Evolutionary conservation across 2,113 vertebrate species (phyloP).

Genomic region (Turnix velox): DNA sequence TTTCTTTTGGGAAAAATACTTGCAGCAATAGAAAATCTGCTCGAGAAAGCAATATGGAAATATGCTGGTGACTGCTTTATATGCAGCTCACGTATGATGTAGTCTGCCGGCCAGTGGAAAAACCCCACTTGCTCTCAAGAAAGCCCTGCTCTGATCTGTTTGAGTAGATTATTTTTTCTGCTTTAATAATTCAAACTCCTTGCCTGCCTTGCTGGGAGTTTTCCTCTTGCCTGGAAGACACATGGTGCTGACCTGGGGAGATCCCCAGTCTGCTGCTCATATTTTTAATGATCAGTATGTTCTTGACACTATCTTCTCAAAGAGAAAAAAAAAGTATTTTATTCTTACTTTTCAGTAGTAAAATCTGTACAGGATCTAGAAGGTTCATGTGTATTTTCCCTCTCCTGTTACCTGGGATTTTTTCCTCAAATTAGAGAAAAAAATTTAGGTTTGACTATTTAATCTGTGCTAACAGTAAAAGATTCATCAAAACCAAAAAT

Average conservation of each 20-base stretch:
- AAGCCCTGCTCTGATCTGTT: constrained; percentile 8
- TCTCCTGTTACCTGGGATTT: neutral
- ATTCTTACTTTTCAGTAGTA: neutral
- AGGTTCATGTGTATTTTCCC: neutral
- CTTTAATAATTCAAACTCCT: constrained; percentile 33
- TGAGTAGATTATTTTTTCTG: constrained; percentile 18
- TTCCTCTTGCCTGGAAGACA: constrained; percentile 14
- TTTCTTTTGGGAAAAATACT: neutral
- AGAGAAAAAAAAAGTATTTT: neutral
- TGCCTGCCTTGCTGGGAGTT: constrained; percentile 28
- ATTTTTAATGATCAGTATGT: neutral
- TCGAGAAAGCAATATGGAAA: constrained; percentile 46
- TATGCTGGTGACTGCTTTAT: neutral
- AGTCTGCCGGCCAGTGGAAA: constrained; percentile 36
- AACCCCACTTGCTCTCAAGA: neutral
- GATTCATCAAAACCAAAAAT: neutral
- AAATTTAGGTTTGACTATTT: neutral
- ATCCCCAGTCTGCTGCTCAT: neutral
- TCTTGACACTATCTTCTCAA: neutral
- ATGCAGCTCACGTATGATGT: neutral
- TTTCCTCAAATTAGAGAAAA: neutral
- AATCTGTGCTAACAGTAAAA: neutral
- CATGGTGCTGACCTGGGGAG: neutral
- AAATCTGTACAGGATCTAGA: neutral
- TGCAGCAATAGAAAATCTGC: neutral